A percentile compares a stretch with the other conserved stretches of the same genome.
phyloP scores from a whole-genome alignment of 2,797 vertebrate genomes.

The Calcarius lapponicus region DNA sequence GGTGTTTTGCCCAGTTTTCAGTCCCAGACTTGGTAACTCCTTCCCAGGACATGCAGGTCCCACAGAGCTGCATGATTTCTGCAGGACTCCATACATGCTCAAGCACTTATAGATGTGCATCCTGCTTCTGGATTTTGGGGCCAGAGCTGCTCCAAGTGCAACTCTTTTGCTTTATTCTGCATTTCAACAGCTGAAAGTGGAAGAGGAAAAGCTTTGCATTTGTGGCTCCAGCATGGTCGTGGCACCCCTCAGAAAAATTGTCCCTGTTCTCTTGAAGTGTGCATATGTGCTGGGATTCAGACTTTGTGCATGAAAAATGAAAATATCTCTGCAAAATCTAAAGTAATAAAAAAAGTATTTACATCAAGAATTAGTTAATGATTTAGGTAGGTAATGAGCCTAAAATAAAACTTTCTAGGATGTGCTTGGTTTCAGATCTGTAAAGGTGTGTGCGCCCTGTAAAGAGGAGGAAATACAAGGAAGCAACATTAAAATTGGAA shows the following conservation, averaged over 20 bases:
- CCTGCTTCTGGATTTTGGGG: background rate
- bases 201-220: background rate
- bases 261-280: background rate
- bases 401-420: conserved; percentile 37
- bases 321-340: background rate
- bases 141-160: background rate
- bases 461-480: background rate
- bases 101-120: too few relatives aligned
- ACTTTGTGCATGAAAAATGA: background rate
- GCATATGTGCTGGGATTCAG: background rate
- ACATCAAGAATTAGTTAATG: background rate
- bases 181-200: background rate
- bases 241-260: background rate
- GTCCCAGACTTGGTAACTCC: background rate
- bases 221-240: background rate
- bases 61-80: background rate
- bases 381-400: conserved; percentile 46
- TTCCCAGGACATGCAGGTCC: background rate
- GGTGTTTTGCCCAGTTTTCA: background rate
- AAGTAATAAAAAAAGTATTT: conserved; percentile 2
- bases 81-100: background rate
- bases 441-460: background rate
- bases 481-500: background rate
- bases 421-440: background rate
- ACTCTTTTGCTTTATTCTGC: background rate